Evolutionary conservation across 35 echinoderm and acorn worm genomes (phyloP).

Genomic region (Ptychodera flava): DNA sequence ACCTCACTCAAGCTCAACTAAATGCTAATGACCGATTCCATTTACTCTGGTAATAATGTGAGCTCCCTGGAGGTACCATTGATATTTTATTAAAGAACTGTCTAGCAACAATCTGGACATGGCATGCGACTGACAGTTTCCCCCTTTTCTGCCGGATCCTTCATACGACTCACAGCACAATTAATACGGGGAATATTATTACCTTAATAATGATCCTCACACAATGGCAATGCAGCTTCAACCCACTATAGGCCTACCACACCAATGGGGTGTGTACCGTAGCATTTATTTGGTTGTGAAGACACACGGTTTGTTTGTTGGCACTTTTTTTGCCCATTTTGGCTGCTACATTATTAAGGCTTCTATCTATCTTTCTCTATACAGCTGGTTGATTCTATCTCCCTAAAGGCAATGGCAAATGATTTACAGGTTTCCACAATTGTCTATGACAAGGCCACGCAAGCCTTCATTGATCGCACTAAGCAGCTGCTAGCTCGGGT

Average conservation of each 20-base stretch:
- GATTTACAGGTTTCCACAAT: background rate
- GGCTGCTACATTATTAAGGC: background rate
- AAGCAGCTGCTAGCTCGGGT: background rate
- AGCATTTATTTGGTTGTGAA: too few relatives aligned
- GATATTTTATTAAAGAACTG: background rate
- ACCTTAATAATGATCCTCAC: too few relatives aligned
- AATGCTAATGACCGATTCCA: background rate
- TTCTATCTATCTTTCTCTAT: background rate
- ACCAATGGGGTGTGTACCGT: too few relatives aligned
- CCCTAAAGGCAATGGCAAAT: background rate
- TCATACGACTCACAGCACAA: too few relatives aligned
- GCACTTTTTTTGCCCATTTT: too few relatives aligned
- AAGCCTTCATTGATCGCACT: background rate
- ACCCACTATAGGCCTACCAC: too few relatives aligned
- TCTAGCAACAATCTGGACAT: background rate
- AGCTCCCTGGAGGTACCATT: background rate
- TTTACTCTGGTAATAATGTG: background rate
- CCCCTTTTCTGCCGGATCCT: too few relatives aligned
- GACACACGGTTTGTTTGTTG: too few relatives aligned
- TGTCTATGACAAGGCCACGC: background rate
- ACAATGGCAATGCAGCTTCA: too few relatives aligned
- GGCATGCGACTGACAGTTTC: background rate
- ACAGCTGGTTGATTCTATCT: background rate
- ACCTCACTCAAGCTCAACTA: background rate
- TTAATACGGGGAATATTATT: too few relatives aligned